phyloP scores from a whole-genome alignment of 1,140 invertebrate genomes.

The Conopomorpha cramerella region DNA sequence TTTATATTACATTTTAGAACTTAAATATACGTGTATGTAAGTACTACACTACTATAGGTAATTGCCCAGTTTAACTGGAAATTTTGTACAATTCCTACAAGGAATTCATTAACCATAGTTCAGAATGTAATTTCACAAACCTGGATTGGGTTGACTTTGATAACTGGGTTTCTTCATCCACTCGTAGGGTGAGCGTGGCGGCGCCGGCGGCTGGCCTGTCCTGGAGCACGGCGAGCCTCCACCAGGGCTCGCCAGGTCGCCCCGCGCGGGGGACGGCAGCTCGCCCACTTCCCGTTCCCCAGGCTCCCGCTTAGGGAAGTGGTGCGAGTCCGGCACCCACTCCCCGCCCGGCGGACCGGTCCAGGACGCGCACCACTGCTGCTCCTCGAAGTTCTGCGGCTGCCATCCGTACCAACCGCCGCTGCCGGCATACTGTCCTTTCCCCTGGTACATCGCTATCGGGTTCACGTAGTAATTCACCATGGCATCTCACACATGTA shows the following conservation, averaged over 20 bases:
- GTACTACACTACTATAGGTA: too few species aligned
- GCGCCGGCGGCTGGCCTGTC: constrained; percentile 63
- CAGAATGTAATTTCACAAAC: too few species aligned
- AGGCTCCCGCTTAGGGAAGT: constrained; percentile 42
- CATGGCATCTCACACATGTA: constrained; percentile 59
- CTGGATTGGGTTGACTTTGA: constrained; percentile 79
- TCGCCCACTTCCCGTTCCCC: constrained; percentile 49
- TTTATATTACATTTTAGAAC: too few species aligned
- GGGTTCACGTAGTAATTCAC: constrained; percentile 65
- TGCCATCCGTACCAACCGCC: constrained; percentile 56
- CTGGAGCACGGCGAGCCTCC: constrained; percentile 49
- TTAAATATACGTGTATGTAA: too few species aligned
- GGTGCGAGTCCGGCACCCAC: constrained; percentile 45
- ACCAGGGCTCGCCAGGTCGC: constrained; percentile 69
- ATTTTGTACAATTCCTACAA: too few species aligned
- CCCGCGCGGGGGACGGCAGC: constrained; percentile 67
- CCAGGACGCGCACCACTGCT: constrained; percentile 57
- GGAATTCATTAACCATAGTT: too few species aligned
- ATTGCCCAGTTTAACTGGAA: too few species aligned
- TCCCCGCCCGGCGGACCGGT: too few species aligned
- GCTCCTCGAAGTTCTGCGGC: constrained; percentile 62
- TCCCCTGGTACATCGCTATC: constrained; percentile 63
- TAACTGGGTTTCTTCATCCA: constrained; percentile 91
- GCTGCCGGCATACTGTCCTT: constrained; percentile 47
- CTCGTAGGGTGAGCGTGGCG: constrained; percentile 79